Evolutionary conservation across 2,113 vertebrate species (phyloP).

Genomic region (Dicerorhinus sumatrensis): DNA sequence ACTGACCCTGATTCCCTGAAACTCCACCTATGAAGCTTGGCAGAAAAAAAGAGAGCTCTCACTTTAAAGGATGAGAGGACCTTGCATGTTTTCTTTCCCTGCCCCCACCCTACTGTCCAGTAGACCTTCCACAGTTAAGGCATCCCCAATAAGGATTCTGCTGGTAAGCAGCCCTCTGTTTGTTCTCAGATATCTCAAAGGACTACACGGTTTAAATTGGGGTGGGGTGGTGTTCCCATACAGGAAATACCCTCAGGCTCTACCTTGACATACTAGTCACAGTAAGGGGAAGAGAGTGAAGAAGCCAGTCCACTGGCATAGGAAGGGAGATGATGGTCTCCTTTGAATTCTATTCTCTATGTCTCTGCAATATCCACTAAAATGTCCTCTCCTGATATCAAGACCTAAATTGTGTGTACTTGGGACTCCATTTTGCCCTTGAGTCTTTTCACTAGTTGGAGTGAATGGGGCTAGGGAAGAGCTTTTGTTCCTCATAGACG

Average conservation of each 20-base stretch:
- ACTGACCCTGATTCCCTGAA: neutral
- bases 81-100: neutral
- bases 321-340: neutral
- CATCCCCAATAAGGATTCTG: neutral
- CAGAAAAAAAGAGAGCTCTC: neutral
- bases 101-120: neutral
- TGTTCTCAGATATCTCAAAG: neutral
- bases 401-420: neutral
- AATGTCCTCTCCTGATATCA: neutral
- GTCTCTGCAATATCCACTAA: neutral
- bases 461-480: neutral
- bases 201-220: neutral
- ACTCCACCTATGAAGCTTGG: neutral
- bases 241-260: neutral
- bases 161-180: neutral
- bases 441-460: neutral
- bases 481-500: neutral
- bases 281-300: neutral
- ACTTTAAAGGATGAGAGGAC: neutral
- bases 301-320: neutral
- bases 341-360: neutral
- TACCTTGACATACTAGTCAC: neutral
- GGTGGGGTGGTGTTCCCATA: neutral
- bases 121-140: slow-evolving; percentile 29
- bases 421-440: slow-evolving; percentile 23